Evolutionary conservation across 2,797 vertebrate genomes (phyloP), one percentile per base, ranked within the genome.

Genomic region (Muscicapa striata): DNA sequence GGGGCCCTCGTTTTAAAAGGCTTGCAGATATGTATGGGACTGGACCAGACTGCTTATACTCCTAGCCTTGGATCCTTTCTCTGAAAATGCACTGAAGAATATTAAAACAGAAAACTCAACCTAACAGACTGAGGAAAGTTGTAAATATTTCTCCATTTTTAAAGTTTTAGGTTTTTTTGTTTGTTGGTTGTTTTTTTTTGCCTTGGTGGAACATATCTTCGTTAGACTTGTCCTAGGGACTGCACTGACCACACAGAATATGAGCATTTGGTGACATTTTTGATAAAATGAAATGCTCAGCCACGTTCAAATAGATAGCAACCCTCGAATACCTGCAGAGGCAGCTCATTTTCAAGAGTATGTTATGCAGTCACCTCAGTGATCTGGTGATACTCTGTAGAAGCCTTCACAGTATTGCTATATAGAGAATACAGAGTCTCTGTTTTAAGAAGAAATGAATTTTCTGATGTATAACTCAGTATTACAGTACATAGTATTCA

Each of bases 1-100:
- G 99, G 99, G 99, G 99, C 7, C 99, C 99, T 6, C 99, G 98
- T 32, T 99, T 99, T 95, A 99, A 99, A 97, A 98, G 99, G 95
- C 98, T 99, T 49, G 99, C 99, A 1, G 99, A 99, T 95, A 98
- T 99, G 97, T 99, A 99, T 13, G 99, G 99, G 36, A 98, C 98
- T 4, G 98, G 98, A 67, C 97, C 97, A 67, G 98, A 98, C 55
- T 96, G 97, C 48, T 93, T 98, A 68, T 98, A 98, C 97, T 99
- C 99, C 96, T 99, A 99, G 98, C 98, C 98, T 96, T 97, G 96
- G 94, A 93, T 90, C 67, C 72, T 95, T 90, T 75, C 26, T 79
- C 59, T 61, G 74, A 88, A 95, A 96, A 97, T 92, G 97, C 87
- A 97, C 97, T 97, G 95, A 96, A 95, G 84, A 85, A 75, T 91